Evolutionary conservation across 1,140 invertebrate genomes (phyloP).

Genomic region (Aphidius gifuensis): DNA sequence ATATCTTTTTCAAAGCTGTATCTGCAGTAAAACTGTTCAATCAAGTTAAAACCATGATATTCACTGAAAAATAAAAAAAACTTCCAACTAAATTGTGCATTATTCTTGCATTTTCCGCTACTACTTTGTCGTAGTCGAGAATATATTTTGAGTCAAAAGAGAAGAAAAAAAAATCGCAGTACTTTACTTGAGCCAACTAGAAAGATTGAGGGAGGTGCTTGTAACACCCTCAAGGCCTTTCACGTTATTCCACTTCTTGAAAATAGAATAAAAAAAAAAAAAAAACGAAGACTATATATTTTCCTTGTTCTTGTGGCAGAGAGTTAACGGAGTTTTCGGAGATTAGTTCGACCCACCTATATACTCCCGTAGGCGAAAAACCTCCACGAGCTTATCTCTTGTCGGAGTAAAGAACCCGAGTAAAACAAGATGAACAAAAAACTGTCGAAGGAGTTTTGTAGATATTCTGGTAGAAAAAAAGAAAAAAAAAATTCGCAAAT

Average conservation of each 20-base stretch:
- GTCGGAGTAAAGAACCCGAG: not conserved
- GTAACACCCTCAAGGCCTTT: not conserved
- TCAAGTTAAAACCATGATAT: too few relatives aligned
- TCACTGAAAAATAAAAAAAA: not conserved
- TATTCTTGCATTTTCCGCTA: conserved; percentile 14
- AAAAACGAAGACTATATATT: conserved; percentile 19
- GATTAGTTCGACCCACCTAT: conserved; percentile 24
- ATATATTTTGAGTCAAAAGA: not conserved
- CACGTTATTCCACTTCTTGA: conserved; percentile 7
- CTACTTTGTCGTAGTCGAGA: conserved; percentile 9
- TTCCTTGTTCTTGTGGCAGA: conserved; percentile 8
- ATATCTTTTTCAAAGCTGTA: too few relatives aligned
- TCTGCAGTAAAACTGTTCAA: too few relatives aligned
- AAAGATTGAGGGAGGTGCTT: not conserved
- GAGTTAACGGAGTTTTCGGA: conserved; percentile 27
- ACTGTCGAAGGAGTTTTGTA: not conserved
- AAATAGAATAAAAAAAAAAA: conserved; percentile 2
- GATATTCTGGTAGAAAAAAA: not conserved
- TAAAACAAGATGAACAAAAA: too few relatives aligned
- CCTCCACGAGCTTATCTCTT: conserved; percentile 12
- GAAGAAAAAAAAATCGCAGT: not conserved
- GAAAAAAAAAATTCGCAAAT: not conserved
- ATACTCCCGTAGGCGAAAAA: conserved; percentile 14
- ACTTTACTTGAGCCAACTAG: not conserved
- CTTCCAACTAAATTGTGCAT: conserved; percentile 13